A percentile compares a stretch with the other conserved stretches of the same genome.
These are phyloP conservation scores for Melanostigma gelatinosum DNA, from an alignment of 2,113 vertebrate species.

Conservation along the genomic window DNA sequence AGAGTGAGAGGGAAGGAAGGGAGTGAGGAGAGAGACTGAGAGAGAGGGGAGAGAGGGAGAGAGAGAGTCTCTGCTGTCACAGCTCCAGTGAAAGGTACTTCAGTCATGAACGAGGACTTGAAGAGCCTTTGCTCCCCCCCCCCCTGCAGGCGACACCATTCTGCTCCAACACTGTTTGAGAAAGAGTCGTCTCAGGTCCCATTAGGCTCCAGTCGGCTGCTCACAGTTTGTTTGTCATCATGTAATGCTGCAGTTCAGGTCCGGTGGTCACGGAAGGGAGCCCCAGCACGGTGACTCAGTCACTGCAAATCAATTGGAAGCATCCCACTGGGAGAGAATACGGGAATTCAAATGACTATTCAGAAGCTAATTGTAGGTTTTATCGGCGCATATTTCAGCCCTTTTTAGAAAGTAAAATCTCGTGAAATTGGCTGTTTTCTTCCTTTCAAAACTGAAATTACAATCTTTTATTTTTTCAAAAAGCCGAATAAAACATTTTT, in stretches of 20 bases:
- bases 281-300: conserved; percentile 1
- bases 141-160: conserved; percentile 1
- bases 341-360: conserved; percentile 10
- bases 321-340: background rate
- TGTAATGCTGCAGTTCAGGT: conserved; percentile 42
- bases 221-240: conserved; percentile 35
- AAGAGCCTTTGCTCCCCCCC: conserved; percentile 6
- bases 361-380: background rate
- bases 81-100: conserved; percentile 30
- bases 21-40: background rate
- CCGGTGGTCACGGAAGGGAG: background rate
- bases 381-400: background rate
- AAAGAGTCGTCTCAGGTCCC: conserved; percentile 45
- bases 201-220: conserved; percentile 24
- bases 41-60: conserved; percentile 4
- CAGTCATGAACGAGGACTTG: conserved; percentile 33
- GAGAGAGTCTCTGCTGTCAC: conserved; percentile 33
- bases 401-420: background rate
- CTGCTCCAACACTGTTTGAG: conserved; percentile 10
- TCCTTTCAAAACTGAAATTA: background rate
- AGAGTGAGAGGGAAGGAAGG: conserved; percentile 57
- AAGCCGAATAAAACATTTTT: background rate
- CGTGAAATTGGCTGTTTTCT: background rate
- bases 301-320: conserved; percentile 11
- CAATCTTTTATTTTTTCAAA: background rate